Evolutionary conservation across 2,797 vertebrate genomes (phyloP), one percentile per base, ranked within the genome.

Genomic region (Sorex maritimensis): DNA sequence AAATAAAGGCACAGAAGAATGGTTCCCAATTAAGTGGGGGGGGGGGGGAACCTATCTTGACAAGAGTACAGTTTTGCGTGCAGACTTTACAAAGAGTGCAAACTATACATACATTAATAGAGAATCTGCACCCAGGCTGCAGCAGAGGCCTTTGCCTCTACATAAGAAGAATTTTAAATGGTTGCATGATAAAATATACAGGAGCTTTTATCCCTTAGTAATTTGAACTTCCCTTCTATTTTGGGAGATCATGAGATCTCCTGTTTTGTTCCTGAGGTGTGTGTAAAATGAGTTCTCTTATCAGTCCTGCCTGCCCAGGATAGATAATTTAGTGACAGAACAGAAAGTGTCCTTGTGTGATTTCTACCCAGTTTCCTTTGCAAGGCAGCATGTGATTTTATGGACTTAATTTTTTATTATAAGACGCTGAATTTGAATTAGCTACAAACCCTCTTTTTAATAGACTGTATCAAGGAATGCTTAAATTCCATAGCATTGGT

Each of bases 351-450:
- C 78, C 44, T 72, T 74, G 44, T 88, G 73, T 88, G 83, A 86
- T 94, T 93, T 86, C 81, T 34, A 73, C 85, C 78, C 58, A 10
- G 85, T 44, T 52, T 44, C 67, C 34, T 93, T 93, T 82, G 82
- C 67, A 71, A 77, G 19, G 52, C 75, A n/a, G 86, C 49, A 1
- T 80, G 81, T 38, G 79, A 90, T 88, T 86, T 93, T 80, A 73
- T 1, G 52, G 44, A 8, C 84, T 71, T 7, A n/a, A 5, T 38
- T 78, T 91, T 24, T 78, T 52, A 86, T 89, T 88, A 81, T 72
- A 93, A 80, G 63, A 84, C 61, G 26, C 79, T 93, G 72, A 71
- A 88, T 86, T 84, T 90, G 95, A 94, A 96, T 94, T 46, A 95
- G 52, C 65, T 61, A 65, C 23, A 78, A 87, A 71, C 73, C 21